Percentiles rank a stretch among this genome's conserved stretches.
phyloP scores from a whole-genome alignment of 1,140 invertebrate species.

The Helicoverpa armigera region DNA sequence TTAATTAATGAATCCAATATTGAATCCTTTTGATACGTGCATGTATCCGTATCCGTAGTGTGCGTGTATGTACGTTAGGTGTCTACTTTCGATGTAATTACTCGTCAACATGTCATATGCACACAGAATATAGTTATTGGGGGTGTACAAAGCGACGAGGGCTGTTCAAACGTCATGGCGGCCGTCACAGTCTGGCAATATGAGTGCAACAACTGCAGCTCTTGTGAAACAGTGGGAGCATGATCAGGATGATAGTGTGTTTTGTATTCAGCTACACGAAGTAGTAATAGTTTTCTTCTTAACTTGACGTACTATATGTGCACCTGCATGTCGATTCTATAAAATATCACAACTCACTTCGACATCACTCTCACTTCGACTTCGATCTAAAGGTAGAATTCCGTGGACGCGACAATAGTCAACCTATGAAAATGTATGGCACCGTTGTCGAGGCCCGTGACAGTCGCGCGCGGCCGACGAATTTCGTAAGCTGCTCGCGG shows the following conservation, averaged over 20 bases:
- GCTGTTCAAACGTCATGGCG: conserved; percentile 41
- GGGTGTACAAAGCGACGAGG: conserved; percentile 45
- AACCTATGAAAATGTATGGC: no score
- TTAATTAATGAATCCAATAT: conserved; percentile 50
- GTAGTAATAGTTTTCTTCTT: not conserved
- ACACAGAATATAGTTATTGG: conserved; percentile 45
- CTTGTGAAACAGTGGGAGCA: not conserved
- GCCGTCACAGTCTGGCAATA: conserved; percentile 6
- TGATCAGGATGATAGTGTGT: not conserved
- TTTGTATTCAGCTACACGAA: not conserved
- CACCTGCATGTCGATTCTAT: no score
- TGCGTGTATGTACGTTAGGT: conserved; percentile 22
- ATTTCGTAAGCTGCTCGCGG: no score
- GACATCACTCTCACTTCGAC: no score
- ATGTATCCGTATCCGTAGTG: not conserved
- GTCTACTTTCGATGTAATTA: conserved; percentile 46
- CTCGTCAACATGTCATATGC: conserved; percentile 46
- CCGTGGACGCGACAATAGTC: no score
- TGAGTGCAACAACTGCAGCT: conserved; percentile 17
- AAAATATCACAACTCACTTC: no score
- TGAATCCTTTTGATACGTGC: conserved; percentile 43
- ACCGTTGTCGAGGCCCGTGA: no score
- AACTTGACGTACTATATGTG: not conserved
- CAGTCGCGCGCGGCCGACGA: no score
- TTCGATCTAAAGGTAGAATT: no score